Conservation (phyloP, 2,113 vertebrate genomes). For the Grammomys dolichurus region DNA sequence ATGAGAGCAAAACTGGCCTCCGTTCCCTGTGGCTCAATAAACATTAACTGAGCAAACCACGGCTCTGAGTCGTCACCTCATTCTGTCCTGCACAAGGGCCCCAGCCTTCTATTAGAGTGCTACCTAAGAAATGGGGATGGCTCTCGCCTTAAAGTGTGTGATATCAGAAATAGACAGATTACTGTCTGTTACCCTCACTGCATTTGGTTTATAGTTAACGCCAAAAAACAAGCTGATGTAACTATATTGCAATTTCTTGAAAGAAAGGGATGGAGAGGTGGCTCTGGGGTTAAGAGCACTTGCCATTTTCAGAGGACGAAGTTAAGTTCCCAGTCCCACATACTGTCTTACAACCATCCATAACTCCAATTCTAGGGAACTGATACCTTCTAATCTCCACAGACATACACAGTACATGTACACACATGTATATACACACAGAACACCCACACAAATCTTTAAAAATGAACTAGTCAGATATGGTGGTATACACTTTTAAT, state of each 20-base stretch:
- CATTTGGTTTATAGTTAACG: not conserved
- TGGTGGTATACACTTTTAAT: not conserved
- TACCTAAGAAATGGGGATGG: not conserved
- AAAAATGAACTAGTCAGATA: not conserved
- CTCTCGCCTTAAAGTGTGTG: not conserved
- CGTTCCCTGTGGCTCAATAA: constrained; percentile 24
- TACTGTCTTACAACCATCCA: not conserved
- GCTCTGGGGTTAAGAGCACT: not conserved
- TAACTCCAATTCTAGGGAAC: not conserved
- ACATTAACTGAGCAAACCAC: not conserved
- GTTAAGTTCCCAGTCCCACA: not conserved
- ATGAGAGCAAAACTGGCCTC: not conserved
- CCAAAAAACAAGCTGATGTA: not conserved
- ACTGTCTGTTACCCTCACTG: fast-evolving
- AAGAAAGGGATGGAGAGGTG: not conserved
- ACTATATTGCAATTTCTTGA: not conserved
- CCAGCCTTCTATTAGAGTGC: not conserved
- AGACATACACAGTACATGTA: not conserved
- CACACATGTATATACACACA: not conserved
- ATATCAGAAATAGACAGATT: not conserved
- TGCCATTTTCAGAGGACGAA: not conserved
- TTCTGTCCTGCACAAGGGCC: not conserved
- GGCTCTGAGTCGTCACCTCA: not conserved
- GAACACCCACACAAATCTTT: not conserved
- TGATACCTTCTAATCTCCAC: not conserved